Evolutionary conservation across 2,113 vertebrate species (phyloP).

Genomic region (Prinia subflava): DNA sequence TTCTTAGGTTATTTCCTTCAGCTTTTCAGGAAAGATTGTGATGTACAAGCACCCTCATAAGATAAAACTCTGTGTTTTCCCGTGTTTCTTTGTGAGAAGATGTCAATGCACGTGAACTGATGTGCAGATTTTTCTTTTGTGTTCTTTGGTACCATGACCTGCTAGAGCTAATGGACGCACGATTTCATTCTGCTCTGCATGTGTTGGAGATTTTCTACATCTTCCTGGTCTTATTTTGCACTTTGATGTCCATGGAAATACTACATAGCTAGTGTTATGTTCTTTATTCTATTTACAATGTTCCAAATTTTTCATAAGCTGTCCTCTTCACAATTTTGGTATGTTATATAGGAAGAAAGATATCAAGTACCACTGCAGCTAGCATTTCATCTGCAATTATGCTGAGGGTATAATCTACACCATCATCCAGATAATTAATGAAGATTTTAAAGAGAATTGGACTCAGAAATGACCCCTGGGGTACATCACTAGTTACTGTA

Average conservation of each 20-base stretch:
- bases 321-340: not conserved
- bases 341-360: not conserved
- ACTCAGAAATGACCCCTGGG: not conserved
- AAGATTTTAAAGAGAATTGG: not conserved
- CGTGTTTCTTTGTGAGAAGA: not conserved
- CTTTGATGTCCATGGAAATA: not conserved
- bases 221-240: not conserved
- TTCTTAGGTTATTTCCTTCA: not conserved
- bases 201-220: not conserved
- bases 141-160: not conserved
- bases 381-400: not conserved
- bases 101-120: not conserved
- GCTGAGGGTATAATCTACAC: not conserved
- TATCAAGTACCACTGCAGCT: not conserved
- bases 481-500: not conserved
- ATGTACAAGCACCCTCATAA: not conserved
- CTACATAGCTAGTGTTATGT: not conserved
- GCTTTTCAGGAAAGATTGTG: not conserved
- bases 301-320: not conserved
- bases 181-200: not conserved
- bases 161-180: not conserved
- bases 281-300: not conserved
- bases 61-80: not conserved
- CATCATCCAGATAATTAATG: not conserved
- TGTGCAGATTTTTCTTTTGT: not conserved